These are phyloP conservation scores for Lepidotrigona ventralis DNA, from an alignment of 1,140 invertebrate genomes.

Conservation along the genomic window DNA sequence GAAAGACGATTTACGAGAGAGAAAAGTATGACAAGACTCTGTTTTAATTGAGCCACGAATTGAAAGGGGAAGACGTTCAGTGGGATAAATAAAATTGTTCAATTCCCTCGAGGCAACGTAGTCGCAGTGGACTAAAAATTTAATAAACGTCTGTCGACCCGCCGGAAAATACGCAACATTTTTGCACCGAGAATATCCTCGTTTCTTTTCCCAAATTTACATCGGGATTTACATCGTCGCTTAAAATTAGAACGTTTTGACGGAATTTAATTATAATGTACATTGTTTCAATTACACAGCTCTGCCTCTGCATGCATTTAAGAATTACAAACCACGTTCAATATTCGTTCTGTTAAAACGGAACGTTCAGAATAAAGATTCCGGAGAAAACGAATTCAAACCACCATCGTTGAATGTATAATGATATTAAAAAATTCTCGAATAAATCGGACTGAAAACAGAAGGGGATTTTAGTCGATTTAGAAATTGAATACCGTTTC, in stretches of 20 bases:
- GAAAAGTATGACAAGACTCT: neutral
- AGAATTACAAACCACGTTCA: neutral
- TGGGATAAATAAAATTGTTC: neutral
- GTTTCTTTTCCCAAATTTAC: neutral
- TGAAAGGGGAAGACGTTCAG: neutral
- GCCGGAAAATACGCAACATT: neutral
- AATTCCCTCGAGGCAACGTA: neutral
- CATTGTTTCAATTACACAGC: neutral
- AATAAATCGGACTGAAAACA: neutral
- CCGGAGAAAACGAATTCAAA: neutral
- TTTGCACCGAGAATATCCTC: neutral
- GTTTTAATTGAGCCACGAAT: neutral
- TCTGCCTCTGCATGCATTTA: neutral
- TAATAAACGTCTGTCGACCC: neutral
- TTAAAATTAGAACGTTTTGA: neutral
- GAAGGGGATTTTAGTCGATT: neutral
- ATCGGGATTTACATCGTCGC: neutral
- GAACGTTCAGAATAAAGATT: neutral
- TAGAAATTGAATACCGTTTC: neutral
- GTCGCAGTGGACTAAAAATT: neutral
- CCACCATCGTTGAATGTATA: neutral
- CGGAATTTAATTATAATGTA: neutral
- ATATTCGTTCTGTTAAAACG: neutral
- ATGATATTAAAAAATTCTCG: neutral
- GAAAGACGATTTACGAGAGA: too few species aligned